phyloP scores from a whole-genome alignment of 1,140 invertebrate genomes.

The Drosophila ambigua region DNA sequence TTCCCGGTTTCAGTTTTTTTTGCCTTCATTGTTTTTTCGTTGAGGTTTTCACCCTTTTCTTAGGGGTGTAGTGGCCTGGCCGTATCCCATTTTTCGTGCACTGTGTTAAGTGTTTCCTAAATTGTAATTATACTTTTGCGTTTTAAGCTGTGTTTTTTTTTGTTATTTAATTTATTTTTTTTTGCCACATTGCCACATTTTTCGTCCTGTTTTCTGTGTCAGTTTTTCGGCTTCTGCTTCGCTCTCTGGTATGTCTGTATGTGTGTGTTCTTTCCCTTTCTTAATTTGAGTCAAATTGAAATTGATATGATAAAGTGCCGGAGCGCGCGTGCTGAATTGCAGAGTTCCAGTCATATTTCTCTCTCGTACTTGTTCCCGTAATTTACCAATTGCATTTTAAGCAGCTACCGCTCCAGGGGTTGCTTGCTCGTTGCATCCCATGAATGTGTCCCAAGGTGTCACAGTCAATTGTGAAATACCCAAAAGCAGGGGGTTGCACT shows the following conservation, averaged over 20 bases:
- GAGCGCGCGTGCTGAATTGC: constrained; percentile 41
- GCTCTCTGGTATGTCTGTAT: not conserved
- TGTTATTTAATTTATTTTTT: constrained; percentile 29
- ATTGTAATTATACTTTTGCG: constrained; percentile 80
- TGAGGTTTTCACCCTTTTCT: constrained; percentile 41
- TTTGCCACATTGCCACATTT: constrained; percentile 11
- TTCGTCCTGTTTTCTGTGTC: no score
- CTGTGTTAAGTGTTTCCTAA: constrained; percentile 77
- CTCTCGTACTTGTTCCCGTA: constrained; percentile 20
- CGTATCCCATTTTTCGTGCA: constrained; percentile 45
- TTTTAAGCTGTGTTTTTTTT: constrained; percentile 55
- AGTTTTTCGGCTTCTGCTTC: no score
- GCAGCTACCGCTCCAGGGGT: constrained; percentile 33
- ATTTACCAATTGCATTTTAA: constrained; percentile 80
- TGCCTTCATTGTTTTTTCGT: constrained; percentile 19
- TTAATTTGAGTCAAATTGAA: constrained; percentile 67
- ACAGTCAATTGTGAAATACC: constrained; percentile 37
- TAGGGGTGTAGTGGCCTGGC: constrained; percentile 12
- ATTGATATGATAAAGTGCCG: constrained; percentile 74
- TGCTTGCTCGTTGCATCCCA: constrained; percentile 5
- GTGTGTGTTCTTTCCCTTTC: constrained; percentile 29
- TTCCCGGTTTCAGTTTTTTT: constrained; percentile 2
- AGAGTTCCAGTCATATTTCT: constrained; percentile 46
- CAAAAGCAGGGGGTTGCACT: constrained; percentile 23
- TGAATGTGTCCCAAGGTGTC: constrained; percentile 22